Evolutionary conservation across 1,140 invertebrate genomes (phyloP), one percentile per base, ranked within the genome.

Genomic region (Phortica variegata): DNA sequence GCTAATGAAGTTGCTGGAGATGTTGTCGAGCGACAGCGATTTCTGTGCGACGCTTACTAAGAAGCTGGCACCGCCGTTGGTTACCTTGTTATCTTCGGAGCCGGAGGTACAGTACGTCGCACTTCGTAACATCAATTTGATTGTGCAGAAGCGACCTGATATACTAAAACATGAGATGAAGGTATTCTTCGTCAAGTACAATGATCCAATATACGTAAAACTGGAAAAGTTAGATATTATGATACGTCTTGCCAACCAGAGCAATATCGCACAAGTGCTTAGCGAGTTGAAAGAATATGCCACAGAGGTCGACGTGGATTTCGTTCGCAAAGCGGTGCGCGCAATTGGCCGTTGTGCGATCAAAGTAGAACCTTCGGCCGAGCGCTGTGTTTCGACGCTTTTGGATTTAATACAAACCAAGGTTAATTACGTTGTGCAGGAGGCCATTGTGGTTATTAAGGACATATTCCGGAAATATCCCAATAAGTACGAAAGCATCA

Each of bases 101-200:
- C 94, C 97, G 5, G 97, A 99, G 80, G 91, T 99, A 39, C 97
- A 99, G 79, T 99, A 99, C 75, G 97, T 99, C 9, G 97, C 97
- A 2, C 79, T 99, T 26, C 78, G 97, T 49, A 99, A 99, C 76
- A 99, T 99, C 60, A 99, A 99, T 79, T 82, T 99, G 2, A 98
- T 99, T 60, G 97, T 99, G 15, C 97, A 99, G 77, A 99, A 99
- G 77, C 84, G 97, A 43, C 93, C 95, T 0, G 97, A 99, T 54
- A 98, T 99, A 56, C 77, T 99, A n/a, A 99, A 99, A 75, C 95
- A 99, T 68, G 97, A 99, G 79, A 99, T 99, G 96, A 99, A 99
- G 82, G 97, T 88, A 20, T 99, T 99, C 80, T 99, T 99, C 77
- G 97, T 99, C 12, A 99, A 99, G 70, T 99, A 99, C 79, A 99